Base-by-base conservation (phyloP, 1,140 invertebrate genomes). In the Popillia japonica region DNA sequence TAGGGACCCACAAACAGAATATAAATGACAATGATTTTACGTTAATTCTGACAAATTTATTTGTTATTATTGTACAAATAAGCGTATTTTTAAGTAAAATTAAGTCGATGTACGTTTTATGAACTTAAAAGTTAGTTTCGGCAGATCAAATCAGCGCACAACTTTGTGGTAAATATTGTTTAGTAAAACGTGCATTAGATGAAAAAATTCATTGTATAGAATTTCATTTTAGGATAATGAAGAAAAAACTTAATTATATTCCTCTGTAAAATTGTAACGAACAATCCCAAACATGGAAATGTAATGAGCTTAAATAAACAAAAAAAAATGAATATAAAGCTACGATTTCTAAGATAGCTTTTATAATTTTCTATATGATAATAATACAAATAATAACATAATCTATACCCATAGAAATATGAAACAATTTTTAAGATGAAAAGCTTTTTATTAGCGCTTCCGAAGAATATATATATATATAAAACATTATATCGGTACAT, bases 341-440 rank as follows among this genome's bases (percentile, higher is more conserved):
- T 79, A 61, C 78, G 76, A 78, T 34, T 34, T 34, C 73, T 77
- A 79, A 79, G 74, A 75, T 80, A 81, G 79, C 79, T 83, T 82
- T 81, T 81, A 78, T 83, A 80, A 82, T 79, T 81, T 81, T 83
- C 77, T 81, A 83, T 48, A 14, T 34, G 27, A 34, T 34, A 34
- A 17, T 48, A 7, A 48, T 48, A 48, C 10, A 48, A 48, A 48
- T 14, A 48, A 48, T 48, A 7, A 17, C 27, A 34, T 48, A 48
- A 48, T 48, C 10, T 10, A 48, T 48, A 48, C 44, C 44, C 10
- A 48, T 17, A 48, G 10, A 48, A 17, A 14, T 48, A 10, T 48
- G 8, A 48, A 48, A 48, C 44, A 48, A 48, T 10, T 17, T 10
- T 48, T 34, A 34, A 34, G 27, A 4, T 34, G 27, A 34, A 34